Percentiles rank a stretch among this genome's conserved stretches.
Conservation (phyloP, 1,140 invertebrate genomes). For the Ceratina calcarata region DNA sequence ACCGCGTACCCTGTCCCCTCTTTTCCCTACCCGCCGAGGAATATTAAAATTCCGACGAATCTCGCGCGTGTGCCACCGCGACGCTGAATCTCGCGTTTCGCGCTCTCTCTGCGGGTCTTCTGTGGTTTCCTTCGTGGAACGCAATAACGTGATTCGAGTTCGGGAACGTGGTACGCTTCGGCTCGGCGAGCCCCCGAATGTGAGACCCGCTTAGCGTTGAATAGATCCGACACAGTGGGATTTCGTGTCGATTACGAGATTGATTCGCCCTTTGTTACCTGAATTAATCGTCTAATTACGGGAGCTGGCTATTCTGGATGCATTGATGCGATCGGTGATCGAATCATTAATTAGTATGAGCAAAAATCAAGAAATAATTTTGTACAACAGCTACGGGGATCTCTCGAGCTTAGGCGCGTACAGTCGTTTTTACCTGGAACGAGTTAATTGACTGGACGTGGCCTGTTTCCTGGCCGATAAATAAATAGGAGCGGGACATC, state of each 20-base stretch:
- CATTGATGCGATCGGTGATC: not conserved
- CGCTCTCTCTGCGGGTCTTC: not conserved
- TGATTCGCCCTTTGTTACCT: not conserved
- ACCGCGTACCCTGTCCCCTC: not conserved
- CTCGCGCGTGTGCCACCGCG: constrained; percentile 38
- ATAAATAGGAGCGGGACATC: constrained; percentile 54
- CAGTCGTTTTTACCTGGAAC: constrained; percentile 36
- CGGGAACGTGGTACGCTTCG: not conserved
- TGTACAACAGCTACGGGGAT: not conserved
- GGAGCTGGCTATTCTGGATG: not conserved
- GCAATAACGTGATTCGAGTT: constrained; percentile 63
- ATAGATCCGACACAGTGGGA: constrained; percentile 10
- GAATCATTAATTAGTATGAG: no score
- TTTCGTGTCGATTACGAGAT: constrained; percentile 25
- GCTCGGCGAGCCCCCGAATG: not conserved
- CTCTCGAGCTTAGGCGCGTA: not conserved
- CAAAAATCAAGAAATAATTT: constrained; percentile 21
- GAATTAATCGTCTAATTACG: constrained; percentile 21
- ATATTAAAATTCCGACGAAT: constrained; percentile 72
- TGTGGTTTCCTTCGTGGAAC: constrained; percentile 40
- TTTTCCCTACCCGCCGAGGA: constrained; percentile 48
- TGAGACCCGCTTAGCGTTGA: constrained; percentile 4
- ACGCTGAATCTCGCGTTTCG: not conserved
- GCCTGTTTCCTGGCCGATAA: not conserved
- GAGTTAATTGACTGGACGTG: constrained; percentile 61